Evolutionary conservation across 2,888 invertebrate species (phyloP).

Genomic region (Cantharis rufa): DNA sequence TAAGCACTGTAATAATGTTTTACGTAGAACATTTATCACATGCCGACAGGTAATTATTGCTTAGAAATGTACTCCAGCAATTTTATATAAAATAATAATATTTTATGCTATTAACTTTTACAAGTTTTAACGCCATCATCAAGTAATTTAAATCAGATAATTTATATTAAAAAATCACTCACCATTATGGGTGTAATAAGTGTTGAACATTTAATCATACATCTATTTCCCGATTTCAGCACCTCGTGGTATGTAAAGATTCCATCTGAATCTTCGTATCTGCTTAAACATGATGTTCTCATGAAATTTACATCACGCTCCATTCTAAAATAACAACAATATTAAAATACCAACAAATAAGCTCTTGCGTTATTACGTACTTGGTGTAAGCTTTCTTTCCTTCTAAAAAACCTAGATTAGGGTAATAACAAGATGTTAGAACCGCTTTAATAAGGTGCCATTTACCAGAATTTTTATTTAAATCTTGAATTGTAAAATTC

Average conservation of each 20-base stretch:
- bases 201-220: constrained; percentile 79
- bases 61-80: too few species aligned
- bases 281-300: constrained; percentile 63
- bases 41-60: too few species aligned
- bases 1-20: too few species aligned
- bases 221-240: constrained; percentile 68
- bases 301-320: constrained; percentile 67
- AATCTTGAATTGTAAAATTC: constrained; percentile 71
- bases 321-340: constrained; percentile 55
- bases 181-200: constrained; percentile 81
- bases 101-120: too few species aligned
- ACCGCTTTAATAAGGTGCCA: constrained; percentile 93
- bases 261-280: constrained; percentile 36
- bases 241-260: constrained; percentile 82
- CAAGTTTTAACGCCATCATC: too few species aligned
- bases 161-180: constrained; percentile 20
- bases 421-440: constrained; percentile 86
- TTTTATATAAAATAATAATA: too few species aligned
- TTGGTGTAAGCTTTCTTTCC: constrained; percentile 48
- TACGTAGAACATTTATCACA: too few species aligned
- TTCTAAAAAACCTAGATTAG: constrained; percentile 69
- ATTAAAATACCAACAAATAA: not conserved
- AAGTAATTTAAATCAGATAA: too few species aligned
- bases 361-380: not conserved
- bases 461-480: constrained; percentile 82